Conservation (phyloP, 2,888 invertebrate genomes). For the Catocala nupta region DNA sequence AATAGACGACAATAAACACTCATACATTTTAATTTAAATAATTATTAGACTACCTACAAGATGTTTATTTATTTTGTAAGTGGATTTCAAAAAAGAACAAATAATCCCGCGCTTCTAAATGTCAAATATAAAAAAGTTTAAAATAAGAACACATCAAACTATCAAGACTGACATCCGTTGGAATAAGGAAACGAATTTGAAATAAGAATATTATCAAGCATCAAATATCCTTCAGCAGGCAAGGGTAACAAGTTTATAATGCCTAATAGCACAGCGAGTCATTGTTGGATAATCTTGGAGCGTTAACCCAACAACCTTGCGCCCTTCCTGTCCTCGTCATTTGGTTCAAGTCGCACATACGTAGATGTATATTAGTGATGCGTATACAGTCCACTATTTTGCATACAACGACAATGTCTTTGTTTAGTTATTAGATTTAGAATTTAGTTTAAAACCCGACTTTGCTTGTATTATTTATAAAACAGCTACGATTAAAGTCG, state of each 20-base stretch:
- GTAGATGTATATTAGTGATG: conserved; percentile 15
- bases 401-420: conserved; percentile 32
- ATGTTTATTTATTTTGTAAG: too few relatives aligned
- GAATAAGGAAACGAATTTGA: neutral
- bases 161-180: neutral
- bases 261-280: conserved; percentile 10
- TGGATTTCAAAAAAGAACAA: too few relatives aligned
- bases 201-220: conserved; percentile 1
- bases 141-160: neutral
- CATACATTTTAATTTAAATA: too few relatives aligned
- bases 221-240: conserved; percentile 2
- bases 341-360: neutral
- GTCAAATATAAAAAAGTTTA: neutral
- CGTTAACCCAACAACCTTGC: conserved; percentile 21
- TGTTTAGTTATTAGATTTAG: conserved; percentile 22
- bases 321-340: conserved; percentile 13
- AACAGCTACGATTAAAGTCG: too few relatives aligned
- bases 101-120: too few relatives aligned
- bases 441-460: neutral
- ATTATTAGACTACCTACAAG: too few relatives aligned
- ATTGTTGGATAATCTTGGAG: conserved; percentile 18
- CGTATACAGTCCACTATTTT: conserved; percentile 24
- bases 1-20: too few relatives aligned
- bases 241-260: conserved; percentile 15
- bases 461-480: conserved; percentile 11